Evolutionary conservation across 2,797 vertebrate species (phyloP).

Genomic region (Pseudomugil gertrudae): DNA sequence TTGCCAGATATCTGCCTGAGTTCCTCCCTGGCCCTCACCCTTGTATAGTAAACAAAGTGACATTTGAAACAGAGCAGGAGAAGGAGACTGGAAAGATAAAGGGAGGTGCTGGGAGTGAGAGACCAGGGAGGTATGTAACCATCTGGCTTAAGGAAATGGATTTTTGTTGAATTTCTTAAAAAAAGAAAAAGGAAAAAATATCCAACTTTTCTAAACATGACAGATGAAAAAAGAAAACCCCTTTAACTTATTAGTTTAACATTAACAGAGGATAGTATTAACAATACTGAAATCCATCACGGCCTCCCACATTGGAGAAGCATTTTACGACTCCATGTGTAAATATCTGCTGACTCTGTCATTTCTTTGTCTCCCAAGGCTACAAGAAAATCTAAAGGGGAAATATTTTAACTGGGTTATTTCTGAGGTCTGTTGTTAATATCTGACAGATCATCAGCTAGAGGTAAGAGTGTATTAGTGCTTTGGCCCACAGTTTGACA

Average conservation of each 20-base stretch:
- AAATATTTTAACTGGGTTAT: conserved; percentile 25
- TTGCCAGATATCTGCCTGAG: conserved; percentile 66
- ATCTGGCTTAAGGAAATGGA: conserved; percentile 59
- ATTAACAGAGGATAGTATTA: conserved; percentile 37
- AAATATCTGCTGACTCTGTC: background rate
- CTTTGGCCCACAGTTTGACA: conserved; percentile 29
- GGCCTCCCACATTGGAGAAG: conserved; percentile 6
- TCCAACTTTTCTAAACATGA: conserved; percentile 54
- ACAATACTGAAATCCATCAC: conserved; percentile 43
- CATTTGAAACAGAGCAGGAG: conserved; percentile 80
- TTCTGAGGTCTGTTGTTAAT: conserved; percentile 11
- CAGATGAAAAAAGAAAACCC: conserved; percentile 31
- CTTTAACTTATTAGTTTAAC: conserved; percentile 40
- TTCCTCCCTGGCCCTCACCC: conserved; percentile 55
- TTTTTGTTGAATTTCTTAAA: conserved; percentile 57
- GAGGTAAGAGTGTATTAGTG: conserved; percentile 18
- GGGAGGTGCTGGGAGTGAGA: conserved; percentile 58
- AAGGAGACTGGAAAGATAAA: conserved; percentile 58
- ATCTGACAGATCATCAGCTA: conserved; percentile 34
- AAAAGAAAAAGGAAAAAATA: conserved; percentile 48
- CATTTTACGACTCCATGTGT: background rate
- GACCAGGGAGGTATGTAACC: conserved; percentile 54
- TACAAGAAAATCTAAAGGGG: background rate
- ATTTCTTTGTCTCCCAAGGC: conserved; percentile 14
- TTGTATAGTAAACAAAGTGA: conserved; percentile 80